Evolutionary conservation across 2,888 invertebrate species (phyloP), one percentile per base, ranked within the genome.

Genomic region (Synergus laeviventris): DNA sequence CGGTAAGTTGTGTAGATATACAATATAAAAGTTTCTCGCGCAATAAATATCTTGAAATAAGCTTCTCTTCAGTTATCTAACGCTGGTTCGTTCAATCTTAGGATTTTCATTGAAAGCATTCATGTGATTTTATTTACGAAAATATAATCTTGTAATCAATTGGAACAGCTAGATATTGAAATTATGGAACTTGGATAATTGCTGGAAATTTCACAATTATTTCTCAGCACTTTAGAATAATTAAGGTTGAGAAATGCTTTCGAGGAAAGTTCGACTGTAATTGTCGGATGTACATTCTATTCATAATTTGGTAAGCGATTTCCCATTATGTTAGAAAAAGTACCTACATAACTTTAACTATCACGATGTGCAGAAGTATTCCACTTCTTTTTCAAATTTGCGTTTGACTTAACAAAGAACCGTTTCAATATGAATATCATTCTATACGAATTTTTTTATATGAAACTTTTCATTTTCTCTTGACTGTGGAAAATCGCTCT

Each of bases 21-120:
- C 11, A 70, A 49, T 70, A 31, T 36, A 45, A 70, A 31, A 49
- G n/a, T 70, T 70, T 4, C 16, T 24, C 9, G 24, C 36, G 16
- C 36, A 70, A 70, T 49, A 70, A 49, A 49, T 70, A 49, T 45
- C 11, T 31, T 31, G 31, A 12, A 70, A 70, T 70, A 70, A 18
- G 39, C 39, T 70, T 70, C 49, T 70, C 14, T 24, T 42, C 7
- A 31, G 31, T 49, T 70, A 70, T 70, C n/a, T 21, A 16, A 45
- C 11, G 14, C 14, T 45, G 5, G 66, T 11, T 8, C 16, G 16
- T 66, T 66, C 16, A 24, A 16, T 42, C 14, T 42, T 64, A 21
- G 5, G 21, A 64, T 66, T 31, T 45, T 66, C 45, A 16, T 24
- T 16, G 16, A 45, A 45, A 45, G 16, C 24, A 45, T 45, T 45